phyloP scores from a whole-genome alignment of 1,140 invertebrate genomes.

The Sarcophaga bullata region DNA sequence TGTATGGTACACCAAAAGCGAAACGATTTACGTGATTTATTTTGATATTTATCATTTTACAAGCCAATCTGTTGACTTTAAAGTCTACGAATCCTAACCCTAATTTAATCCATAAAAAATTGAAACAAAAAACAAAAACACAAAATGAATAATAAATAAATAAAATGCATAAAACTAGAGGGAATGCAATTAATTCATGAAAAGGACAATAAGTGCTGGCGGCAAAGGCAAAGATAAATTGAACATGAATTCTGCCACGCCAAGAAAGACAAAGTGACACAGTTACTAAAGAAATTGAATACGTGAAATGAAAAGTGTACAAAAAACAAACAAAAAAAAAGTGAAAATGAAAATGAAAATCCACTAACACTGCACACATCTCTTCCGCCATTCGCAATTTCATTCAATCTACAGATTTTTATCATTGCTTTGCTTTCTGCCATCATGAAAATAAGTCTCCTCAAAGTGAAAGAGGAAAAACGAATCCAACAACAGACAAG shows the following conservation, averaged over 20 bases:
- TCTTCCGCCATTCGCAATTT: not conserved
- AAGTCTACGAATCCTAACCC: too few species aligned
- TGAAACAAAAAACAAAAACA: not conserved
- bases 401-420: conserved; percentile 4
- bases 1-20: too few species aligned
- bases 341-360: not conserved
- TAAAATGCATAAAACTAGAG: not conserved
- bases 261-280: not conserved
- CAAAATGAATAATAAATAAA: not conserved
- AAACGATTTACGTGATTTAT: too few species aligned
- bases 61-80: too few species aligned
- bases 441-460: not conserved
- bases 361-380: not conserved
- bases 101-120: not conserved
- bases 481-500: not conserved
- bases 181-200: conserved; percentile 5
- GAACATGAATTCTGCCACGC: not conserved
- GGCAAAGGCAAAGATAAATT: conserved; percentile 9
- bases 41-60: too few species aligned
- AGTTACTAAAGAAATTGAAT: not conserved
- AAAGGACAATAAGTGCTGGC: not conserved
- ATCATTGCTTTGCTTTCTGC: conserved; percentile 11
- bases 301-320: not conserved
- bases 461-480: not conserved
- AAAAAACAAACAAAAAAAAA: not conserved